Conservation (phyloP, 2,888 invertebrate species). For the Agrotis puta region DNA sequence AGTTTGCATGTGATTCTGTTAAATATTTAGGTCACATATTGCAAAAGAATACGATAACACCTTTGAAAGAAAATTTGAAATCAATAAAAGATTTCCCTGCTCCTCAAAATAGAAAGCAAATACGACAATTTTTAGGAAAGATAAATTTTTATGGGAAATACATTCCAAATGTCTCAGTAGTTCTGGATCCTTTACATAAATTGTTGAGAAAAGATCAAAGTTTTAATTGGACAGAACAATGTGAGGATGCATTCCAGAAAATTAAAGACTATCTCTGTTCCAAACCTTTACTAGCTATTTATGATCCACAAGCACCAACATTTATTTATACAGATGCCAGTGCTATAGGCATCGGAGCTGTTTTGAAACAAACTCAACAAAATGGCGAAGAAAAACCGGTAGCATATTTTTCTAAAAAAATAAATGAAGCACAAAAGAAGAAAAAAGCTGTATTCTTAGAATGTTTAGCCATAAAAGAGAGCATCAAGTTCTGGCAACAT, state of each 20-base stretch:
- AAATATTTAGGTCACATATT: too few relatives aligned
- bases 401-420: background rate
- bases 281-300: background rate
- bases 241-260: background rate
- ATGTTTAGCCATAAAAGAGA: constrained; percentile 8
- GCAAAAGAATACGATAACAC: too few relatives aligned
- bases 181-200: constrained; percentile 58
- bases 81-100: too few relatives aligned
- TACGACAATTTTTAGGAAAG: too few relatives aligned
- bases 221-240: background rate
- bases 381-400: background rate
- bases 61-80: too few relatives aligned
- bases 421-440: background rate
- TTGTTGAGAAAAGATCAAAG: background rate
- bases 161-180: constrained; percentile 43
- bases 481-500: constrained; percentile 2
- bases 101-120: too few relatives aligned
- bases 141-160: too few relatives aligned
- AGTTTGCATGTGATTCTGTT: too few relatives aligned
- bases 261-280: background rate
- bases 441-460: constrained; percentile 5
- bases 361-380: background rate
- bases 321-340: background rate
- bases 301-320: background rate
- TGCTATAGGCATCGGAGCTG: background rate